phyloP scores from a whole-genome alignment of 1,140 invertebrate species.

The Drosophila kikkawai region DNA sequence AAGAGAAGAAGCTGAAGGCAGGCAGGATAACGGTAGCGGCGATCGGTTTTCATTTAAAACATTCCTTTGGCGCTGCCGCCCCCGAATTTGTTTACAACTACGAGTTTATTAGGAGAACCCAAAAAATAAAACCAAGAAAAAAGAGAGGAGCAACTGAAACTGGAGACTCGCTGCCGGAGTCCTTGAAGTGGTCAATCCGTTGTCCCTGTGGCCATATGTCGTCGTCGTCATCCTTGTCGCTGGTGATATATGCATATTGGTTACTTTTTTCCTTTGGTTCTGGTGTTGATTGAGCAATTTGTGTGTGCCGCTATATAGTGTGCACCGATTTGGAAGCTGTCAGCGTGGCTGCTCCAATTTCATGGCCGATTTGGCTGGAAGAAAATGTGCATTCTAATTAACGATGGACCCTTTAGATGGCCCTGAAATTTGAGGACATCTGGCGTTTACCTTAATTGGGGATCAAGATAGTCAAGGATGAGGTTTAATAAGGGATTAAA shows the following conservation, averaged over 20 bases:
- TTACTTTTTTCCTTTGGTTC: constrained; percentile 10
- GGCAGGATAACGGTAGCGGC: constrained; percentile 62
- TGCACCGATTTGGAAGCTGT: constrained; percentile 77
- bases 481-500: not conserved
- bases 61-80: constrained; percentile 67
- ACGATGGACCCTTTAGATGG: constrained; percentile 48
- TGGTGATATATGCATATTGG: constrained; percentile 58
- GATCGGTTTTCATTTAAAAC: constrained; percentile 54
- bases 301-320: constrained; percentile 27
- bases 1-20: constrained; percentile 2
- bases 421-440: constrained; percentile 68
- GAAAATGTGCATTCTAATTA: constrained; percentile 72
- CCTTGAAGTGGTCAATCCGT: constrained; percentile 77
- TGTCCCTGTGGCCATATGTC: constrained; percentile 47
- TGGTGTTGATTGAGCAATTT: constrained; percentile 81
- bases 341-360: constrained; percentile 79
- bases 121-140: constrained; percentile 13
- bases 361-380: constrained; percentile 66
- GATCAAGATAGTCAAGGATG: constrained; percentile 51
- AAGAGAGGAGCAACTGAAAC: constrained; percentile 48
- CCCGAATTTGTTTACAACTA: constrained; percentile 70
- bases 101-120: constrained; percentile 72
- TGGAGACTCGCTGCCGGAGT: constrained; percentile 56
- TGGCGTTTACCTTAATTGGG: constrained; percentile 50
- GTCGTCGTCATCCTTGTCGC: constrained; percentile 57